Evolutionary conservation across 2,797 vertebrate genomes (phyloP), one percentile per base, ranked within the genome.

Genomic region (Ctenosaura bakeri): DNA sequence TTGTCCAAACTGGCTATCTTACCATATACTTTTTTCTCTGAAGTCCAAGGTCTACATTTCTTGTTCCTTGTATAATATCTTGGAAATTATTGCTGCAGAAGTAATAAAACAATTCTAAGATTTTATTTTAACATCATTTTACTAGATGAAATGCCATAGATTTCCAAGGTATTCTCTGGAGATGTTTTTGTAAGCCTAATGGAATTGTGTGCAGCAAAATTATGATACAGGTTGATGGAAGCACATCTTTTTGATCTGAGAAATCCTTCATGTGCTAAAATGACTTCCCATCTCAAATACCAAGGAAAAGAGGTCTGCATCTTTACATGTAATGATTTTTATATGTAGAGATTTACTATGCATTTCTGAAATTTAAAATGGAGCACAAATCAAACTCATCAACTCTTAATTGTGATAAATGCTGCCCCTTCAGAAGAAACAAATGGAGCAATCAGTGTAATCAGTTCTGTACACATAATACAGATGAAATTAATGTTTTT

Each of bases 361-460:
- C 54, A 90, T 10, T 16, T 93, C 93, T 94, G 74, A 80, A 94
- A 77, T 93, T 92, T 92, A 93, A 92, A 94, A 93, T 92, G 77
- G 54, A 89, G 83, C 35, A 93, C 91, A 93, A 91, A 95, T 92
- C 77, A 95, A 94, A 90, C 80, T 81, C 94, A 95, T 93, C 91
- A 94, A 93, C 88, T 95, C 94, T 95, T 95, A 95, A 95, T 95
- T 93, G 91, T 94, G 94, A 93, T 91, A 93, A 94, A 92, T 95
- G 86, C 6, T 93, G 50, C 87, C 81, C 84, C 73, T 81, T 92
- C 88, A 64, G 78, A 88, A 50, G 79, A 93, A 88, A 93, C 86
- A 93, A 95, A 87, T 91, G 94, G 93, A 94, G 83, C 92, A 95
- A 94, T 95, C 92, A 94, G 88, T 38, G 90, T 38, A 90, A 90